A percentile compares a stretch with the other conserved stretches of the same genome.
Conservation (phyloP, 2,888 invertebrate species). For the Allophyes oxyacanthae region DNA sequence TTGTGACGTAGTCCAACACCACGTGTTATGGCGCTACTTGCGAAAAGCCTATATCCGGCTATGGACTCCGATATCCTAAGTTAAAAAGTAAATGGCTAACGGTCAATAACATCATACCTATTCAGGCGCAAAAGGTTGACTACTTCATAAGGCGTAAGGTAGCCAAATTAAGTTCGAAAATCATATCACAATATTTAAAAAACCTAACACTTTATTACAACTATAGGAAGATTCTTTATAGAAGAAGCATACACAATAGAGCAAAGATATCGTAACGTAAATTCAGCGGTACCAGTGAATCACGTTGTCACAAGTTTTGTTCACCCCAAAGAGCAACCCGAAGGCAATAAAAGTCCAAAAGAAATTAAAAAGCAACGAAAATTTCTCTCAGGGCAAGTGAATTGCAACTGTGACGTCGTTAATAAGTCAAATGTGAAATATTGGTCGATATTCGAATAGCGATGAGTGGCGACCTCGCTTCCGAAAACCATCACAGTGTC, state of each 20-base stretch:
- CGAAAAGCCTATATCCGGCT: too few relatives aligned
- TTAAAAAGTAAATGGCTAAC: too few relatives aligned
- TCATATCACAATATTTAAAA: too few relatives aligned
- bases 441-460: constrained; percentile 79
- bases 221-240: too few relatives aligned
- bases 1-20: too few relatives aligned
- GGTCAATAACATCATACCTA: too few relatives aligned
- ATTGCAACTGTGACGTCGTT: constrained; percentile 67
- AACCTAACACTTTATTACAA: too few relatives aligned
- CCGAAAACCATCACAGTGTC: constrained; percentile 83
- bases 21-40: too few relatives aligned
- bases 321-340: constrained; percentile 35
- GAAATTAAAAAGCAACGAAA: constrained; percentile 38
- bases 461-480: constrained; percentile 81
- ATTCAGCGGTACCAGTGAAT: constrained; percentile 31
- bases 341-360: constrained; percentile 43
- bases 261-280: constrained; percentile 18
- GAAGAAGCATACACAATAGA: constrained; percentile 9
- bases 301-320: constrained; percentile 42
- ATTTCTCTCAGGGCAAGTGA: constrained; percentile 48
- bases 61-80: too few relatives aligned
- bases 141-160: too few relatives aligned
- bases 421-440: constrained; percentile 82
- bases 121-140: too few relatives aligned
- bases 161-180: too few relatives aligned